Conservation (phyloP, 2,113 vertebrate species). For the Grammomys surdaster region DNA sequence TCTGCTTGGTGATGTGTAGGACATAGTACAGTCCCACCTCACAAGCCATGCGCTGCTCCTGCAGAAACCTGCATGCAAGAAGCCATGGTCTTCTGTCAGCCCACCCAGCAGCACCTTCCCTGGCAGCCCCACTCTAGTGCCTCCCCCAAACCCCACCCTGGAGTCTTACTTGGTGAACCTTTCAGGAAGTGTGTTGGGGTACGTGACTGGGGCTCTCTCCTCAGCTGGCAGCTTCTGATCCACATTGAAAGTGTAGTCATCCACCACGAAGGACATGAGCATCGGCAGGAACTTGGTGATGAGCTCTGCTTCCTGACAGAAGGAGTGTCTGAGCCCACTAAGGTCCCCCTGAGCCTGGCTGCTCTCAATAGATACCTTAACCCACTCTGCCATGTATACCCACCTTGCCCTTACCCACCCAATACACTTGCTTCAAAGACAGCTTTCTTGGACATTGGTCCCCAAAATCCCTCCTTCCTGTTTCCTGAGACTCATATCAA, state of each 20-base stretch:
- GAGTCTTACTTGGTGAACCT: slow-evolving; percentile 91
- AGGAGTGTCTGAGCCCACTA: not conserved
- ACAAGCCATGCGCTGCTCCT: slow-evolving; percentile 96
- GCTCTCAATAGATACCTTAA: not conserved
- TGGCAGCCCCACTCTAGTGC: not conserved
- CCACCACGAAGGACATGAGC: slow-evolving; percentile 97
- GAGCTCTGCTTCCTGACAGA: slow-evolving; percentile 92
- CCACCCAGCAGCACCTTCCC: no score
- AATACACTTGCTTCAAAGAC: not conserved
- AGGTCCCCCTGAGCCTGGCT: not conserved
- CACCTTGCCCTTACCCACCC: not conserved
- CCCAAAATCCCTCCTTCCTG: not conserved
- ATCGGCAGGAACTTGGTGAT: slow-evolving; percentile 96
- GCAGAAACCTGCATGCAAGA: slow-evolving; percentile 89
- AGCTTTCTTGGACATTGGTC: fast-evolving
- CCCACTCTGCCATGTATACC: not conserved
- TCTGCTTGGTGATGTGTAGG: slow-evolving; percentile 95
- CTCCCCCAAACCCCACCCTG: not conserved
- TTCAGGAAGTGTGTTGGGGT: slow-evolving; percentile 93
- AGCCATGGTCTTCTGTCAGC: not conserved
- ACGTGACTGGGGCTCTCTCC: slow-evolving; percentile 91
- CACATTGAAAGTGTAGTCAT: slow-evolving; percentile 95
- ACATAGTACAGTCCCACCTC: slow-evolving; percentile 97
- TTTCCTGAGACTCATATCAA: not conserved
- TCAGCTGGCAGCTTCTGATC: slow-evolving; percentile 96